phyloP scores from a whole-genome alignment of 2,888 invertebrate species.

The Drosophila subsilvestris region DNA sequence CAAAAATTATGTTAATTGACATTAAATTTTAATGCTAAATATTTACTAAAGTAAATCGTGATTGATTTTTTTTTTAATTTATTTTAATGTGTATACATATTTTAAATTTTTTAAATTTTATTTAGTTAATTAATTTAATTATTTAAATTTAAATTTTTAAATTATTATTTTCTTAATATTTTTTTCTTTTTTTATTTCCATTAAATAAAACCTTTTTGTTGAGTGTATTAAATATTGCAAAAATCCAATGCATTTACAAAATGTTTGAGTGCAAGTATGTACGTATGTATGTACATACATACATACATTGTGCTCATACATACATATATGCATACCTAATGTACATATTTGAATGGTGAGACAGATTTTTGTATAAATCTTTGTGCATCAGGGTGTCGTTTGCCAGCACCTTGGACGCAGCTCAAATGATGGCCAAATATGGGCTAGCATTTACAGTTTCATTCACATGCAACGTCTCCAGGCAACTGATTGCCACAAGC shows the following conservation, averaged over 20 bases:
- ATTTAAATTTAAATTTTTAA: too few species aligned
- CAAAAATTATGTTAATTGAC: too few species aligned
- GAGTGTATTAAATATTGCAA: slow-evolving; percentile 13
- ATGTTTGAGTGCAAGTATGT: slow-evolving; percentile 3
- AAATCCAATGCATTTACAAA: slow-evolving; percentile 13
- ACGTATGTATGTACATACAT: neutral
- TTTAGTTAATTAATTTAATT: too few species aligned
- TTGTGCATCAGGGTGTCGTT: slow-evolving; percentile 3
- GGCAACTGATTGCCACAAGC: slow-evolving; percentile 12
- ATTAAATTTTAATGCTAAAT: too few species aligned
- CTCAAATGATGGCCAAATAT: slow-evolving; percentile 42
- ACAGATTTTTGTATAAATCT: slow-evolving; percentile 25
- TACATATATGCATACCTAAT: neutral
- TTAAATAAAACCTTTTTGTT: neutral
- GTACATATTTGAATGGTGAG: slow-evolving; percentile 25
- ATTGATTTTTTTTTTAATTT: too few species aligned
- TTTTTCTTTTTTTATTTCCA: neutral
- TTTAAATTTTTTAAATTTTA: too few species aligned
- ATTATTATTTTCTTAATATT: neutral
- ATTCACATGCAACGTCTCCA: neutral
- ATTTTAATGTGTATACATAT: too few species aligned
- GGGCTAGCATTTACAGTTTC: slow-evolving; percentile 18
- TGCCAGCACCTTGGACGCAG: slow-evolving; percentile 7
- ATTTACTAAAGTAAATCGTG: too few species aligned
- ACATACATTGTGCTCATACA: neutral